Base-by-base conservation (phyloP, 2,888 invertebrate species). In the Himalopsyche japonica region DNA sequence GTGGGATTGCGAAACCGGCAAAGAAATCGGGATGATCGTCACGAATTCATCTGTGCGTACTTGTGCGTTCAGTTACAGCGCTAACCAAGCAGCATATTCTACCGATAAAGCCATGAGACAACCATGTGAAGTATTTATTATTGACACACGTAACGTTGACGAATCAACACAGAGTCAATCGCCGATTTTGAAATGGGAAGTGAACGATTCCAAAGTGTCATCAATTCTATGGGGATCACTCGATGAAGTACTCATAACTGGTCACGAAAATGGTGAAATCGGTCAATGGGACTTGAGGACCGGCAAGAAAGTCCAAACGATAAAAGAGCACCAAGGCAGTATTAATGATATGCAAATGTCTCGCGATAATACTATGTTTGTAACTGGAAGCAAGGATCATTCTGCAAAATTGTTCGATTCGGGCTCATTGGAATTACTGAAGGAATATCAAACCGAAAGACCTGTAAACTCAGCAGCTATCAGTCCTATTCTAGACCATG, bases 381-480 rank as follows among this genome's bases (percentile, higher is more conserved):
- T 99, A 48, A 98, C 99, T 0, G 98, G 99, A 2, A 98, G 98
- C 0, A 98, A 98, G 89, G 99, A 99, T 91, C 95, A 96, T 88
- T 98, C 99, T 0, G 97, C 99, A 0, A 98, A 98, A 91, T 92
- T 99, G 12, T 99, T 98, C 90, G 99, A 99, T 90, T 95, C 97
- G 0, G 96, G 96, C 87, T 95, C 96, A 18, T 91, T 99, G 84
- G 94, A 97, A 90, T 94, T 95, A 70, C 91, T 99, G 87, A 99
- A 99, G 90, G 97, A 97, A 7, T 99, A 98, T 92, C 98, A 98
- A 92, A 99, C 99, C 0, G 99, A 99, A 89, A 93, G 99, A 87
- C 99, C 99, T 0, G 98, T 99, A 0, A 99, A 99, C 91, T 99
- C 99, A 0, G 99, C 99, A 0, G 96, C 99, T 1, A 96, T 99